A percentile compares a stretch with the other conserved stretches of the same genome.
Evolutionary conservation across 2,888 invertebrate species (phyloP).

Genomic region (Acheta domesticus): DNA sequence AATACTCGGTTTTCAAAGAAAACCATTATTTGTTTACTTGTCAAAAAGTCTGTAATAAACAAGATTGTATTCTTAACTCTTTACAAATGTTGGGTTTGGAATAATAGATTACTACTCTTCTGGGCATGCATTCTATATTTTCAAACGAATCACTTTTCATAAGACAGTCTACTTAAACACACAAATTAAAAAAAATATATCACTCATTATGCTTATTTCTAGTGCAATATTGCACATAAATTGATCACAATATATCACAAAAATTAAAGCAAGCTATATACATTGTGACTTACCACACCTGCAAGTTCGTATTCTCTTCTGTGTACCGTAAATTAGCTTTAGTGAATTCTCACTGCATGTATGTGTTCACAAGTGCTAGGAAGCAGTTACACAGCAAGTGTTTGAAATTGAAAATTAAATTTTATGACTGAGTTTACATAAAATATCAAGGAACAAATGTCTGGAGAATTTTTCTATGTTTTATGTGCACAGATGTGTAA

Average conservation of each 20-base stretch:
- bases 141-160: neutral
- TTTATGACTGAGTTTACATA: too few relatives aligned
- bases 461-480: too few relatives aligned
- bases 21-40: neutral
- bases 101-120: neutral
- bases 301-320: neutral
- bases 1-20: too few relatives aligned
- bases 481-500: too few relatives aligned
- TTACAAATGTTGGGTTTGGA: neutral
- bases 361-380: too few relatives aligned
- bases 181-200: constrained; percentile 12
- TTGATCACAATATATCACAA: constrained; percentile 2
- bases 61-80: neutral
- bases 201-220: constrained; percentile 11
- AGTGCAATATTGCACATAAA: constrained; percentile 2
- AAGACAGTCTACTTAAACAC: neutral
- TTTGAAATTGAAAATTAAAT: too few relatives aligned
- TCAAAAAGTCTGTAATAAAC: neutral
- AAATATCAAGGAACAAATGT: too few relatives aligned
- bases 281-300: neutral
- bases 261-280: constrained; percentile 7
- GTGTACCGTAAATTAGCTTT: neutral
- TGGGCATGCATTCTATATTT: neutral
- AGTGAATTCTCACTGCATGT: neutral
- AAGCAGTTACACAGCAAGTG: too few relatives aligned